A percentile compares a stretch with the other conserved stretches of the same genome.
These are phyloP conservation scores for Orussus abietinus DNA, from an alignment of 1,140 invertebrate species.

Conservation along the genomic window DNA sequence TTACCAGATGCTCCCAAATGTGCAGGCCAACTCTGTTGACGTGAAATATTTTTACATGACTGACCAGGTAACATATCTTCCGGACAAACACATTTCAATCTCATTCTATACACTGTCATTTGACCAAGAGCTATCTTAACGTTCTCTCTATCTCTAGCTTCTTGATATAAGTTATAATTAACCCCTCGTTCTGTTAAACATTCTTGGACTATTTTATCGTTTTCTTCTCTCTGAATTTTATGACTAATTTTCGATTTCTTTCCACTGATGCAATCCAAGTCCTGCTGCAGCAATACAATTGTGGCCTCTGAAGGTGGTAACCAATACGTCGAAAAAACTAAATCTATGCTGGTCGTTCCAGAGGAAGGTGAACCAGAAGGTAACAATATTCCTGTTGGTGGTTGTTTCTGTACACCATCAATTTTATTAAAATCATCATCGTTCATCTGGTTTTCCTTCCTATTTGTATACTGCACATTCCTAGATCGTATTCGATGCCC, in stretches of 20 bases:
- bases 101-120: constrained; percentile 57
- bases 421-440: constrained; percentile 26
- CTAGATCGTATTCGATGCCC: constrained; percentile 11
- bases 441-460: constrained; percentile 13
- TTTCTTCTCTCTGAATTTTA: constrained; percentile 28
- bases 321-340: constrained; percentile 59
- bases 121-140: constrained; percentile 50
- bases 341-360: constrained; percentile 46
- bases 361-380: constrained; percentile 37
- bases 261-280: constrained; percentile 51
- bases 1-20: constrained; percentile 52
- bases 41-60: constrained; percentile 51
- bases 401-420: constrained; percentile 46
- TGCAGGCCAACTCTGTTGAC: constrained; percentile 52
- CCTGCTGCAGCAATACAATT: constrained; percentile 46
- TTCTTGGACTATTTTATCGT: constrained; percentile 33
- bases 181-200: constrained; percentile 50
- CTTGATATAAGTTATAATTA: constrained; percentile 40
- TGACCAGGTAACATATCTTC: constrained; percentile 46
- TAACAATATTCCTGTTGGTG: constrained; percentile 43
- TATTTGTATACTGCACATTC: background rate
- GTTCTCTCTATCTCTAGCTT: constrained; percentile 48
- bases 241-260: constrained; percentile 33
- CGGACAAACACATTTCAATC: constrained; percentile 53
- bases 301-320: constrained; percentile 45